phyloP scores from a whole-genome alignment of 2,113 vertebrate species.

The Gadus macrocephalus region DNA sequence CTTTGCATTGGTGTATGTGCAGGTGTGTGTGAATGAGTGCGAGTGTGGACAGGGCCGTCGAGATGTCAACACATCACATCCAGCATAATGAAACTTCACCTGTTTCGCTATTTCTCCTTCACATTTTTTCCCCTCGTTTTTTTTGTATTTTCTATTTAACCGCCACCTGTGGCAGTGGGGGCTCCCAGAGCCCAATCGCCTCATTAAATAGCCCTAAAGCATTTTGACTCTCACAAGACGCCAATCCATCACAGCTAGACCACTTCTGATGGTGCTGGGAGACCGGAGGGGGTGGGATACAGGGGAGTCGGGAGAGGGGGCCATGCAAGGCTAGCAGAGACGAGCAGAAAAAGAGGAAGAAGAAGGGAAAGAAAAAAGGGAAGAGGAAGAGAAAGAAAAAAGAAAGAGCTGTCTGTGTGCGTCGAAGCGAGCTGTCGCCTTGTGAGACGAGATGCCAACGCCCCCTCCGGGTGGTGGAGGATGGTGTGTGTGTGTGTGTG shows the following conservation, averaged over 20 bases:
- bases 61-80: neutral
- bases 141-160: slow-evolving; percentile 49
- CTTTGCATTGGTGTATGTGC: neutral
- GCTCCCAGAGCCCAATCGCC: slow-evolving; percentile 54
- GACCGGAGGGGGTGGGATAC: neutral
- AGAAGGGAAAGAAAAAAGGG: slow-evolving; percentile 2
- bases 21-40: neutral
- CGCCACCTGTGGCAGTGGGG: slow-evolving; percentile 32
- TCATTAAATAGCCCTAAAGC: slow-evolving; percentile 73
- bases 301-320: slow-evolving; percentile 14
- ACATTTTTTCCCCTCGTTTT: too few relatives aligned
- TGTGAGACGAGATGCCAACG: slow-evolving; percentile 63
- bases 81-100: slow-evolving; percentile 54
- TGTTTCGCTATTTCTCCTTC: slow-evolving; percentile 38
- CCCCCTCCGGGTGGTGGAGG: slow-evolving; percentile 30
- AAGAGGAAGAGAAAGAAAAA: slow-evolving; percentile 8
- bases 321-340: slow-evolving; percentile 49
- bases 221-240: slow-evolving; percentile 69
- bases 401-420: slow-evolving; percentile 35
- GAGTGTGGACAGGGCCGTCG: slow-evolving; percentile 3
- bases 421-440: slow-evolving; percentile 67
- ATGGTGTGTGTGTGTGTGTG: too few relatives aligned
- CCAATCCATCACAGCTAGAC: slow-evolving; percentile 72
- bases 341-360: slow-evolving; percentile 5
- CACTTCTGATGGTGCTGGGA: slow-evolving; percentile 49